phyloP scores from a whole-genome alignment of 2,797 vertebrate species.

The Moxostoma hubbsi region DNA sequence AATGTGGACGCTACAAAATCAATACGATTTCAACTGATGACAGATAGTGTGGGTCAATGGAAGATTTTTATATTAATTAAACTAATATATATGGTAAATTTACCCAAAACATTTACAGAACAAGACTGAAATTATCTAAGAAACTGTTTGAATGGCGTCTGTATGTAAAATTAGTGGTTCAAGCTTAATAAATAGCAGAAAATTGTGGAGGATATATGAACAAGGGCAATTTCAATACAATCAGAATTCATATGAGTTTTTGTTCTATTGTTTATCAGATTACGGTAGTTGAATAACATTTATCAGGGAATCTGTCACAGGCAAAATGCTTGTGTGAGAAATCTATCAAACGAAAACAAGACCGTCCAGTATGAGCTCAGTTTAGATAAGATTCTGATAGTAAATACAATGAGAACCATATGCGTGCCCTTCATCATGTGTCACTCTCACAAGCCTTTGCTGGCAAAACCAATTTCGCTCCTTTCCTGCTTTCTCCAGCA shows the following conservation, averaged over 20 bases:
- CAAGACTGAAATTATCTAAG: too few relatives aligned
- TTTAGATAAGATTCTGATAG: slow-evolving; percentile 53
- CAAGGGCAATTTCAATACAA: not conserved
- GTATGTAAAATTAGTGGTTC: too few relatives aligned
- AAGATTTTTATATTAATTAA: too few relatives aligned
- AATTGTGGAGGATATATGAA: too few relatives aligned
- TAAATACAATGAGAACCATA: slow-evolving; percentile 64
- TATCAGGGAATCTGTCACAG: not conserved
- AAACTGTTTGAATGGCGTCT: too few relatives aligned
- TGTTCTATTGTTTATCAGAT: not conserved
- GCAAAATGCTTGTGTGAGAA: slow-evolving; percentile 16
- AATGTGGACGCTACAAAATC: too few relatives aligned
- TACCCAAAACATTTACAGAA: too few relatives aligned
- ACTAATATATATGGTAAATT: too few relatives aligned
- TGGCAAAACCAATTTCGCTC: not conserved
- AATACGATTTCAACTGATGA: too few relatives aligned
- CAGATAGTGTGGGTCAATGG: too few relatives aligned
- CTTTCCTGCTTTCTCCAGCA: slow-evolving; percentile 40
- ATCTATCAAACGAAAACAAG: not conserved
- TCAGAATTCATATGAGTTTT: not conserved
- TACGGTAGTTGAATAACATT: not conserved
- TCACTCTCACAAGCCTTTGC: slow-evolving; percentile 1
- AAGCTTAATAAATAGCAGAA: too few relatives aligned
- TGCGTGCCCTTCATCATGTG: slow-evolving; percentile 37
- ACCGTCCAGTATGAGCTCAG: slow-evolving; percentile 51